Base-by-base conservation (phyloP, 2,888 invertebrate species). In the Heteromurus nitidus region DNA sequence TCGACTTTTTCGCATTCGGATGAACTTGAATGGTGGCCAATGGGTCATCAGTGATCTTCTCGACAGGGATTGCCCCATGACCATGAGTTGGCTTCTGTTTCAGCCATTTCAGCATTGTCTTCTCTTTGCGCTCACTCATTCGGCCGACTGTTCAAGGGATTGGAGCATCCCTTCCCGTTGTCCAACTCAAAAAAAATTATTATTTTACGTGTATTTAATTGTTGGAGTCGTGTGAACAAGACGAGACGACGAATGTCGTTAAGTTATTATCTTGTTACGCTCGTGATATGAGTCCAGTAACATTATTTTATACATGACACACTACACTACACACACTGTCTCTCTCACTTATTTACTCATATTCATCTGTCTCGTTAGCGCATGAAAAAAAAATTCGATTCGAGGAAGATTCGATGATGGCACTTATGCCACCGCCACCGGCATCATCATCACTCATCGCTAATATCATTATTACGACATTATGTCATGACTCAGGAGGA, bases 61-160 rank as follows among this genome's bases (percentile, higher is more conserved):
- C 85, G 60, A 81, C 77, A 69, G 79, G 80, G 62, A 74, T 69
- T 68, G 62, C 82, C 73, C 83, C 82, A 47, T 82, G 80, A 77
- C 83, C 85, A 68, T 77, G 70, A 75, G 72, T 60, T 79, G 85
- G 86, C 81, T 87, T 87, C 75, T 86, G 86, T 79, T 85, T 87
- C 53, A 87, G 82, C 87, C 87, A 87, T 85, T 87, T 87, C 73
- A 87, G 82, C 87, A 87, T 87, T 79, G 84, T 87, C 73, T 67
- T 81, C 55, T 81, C 73, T 75, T 70, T 79, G 50, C 75, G 67
- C 26, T 76, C 75, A 69, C 30, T 77, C 77, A 77, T 77, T 74
- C 73, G 58, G 75, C 65, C 31, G 74, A 47, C 55, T 75, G 42
- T 67, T 47, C 44, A 68, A 62, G 68, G 69, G 60, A 77, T 60